These are phyloP conservation scores for Fregetta grallaria DNA, from an alignment of 2,113 vertebrate species.

Conservation along the genomic window DNA sequence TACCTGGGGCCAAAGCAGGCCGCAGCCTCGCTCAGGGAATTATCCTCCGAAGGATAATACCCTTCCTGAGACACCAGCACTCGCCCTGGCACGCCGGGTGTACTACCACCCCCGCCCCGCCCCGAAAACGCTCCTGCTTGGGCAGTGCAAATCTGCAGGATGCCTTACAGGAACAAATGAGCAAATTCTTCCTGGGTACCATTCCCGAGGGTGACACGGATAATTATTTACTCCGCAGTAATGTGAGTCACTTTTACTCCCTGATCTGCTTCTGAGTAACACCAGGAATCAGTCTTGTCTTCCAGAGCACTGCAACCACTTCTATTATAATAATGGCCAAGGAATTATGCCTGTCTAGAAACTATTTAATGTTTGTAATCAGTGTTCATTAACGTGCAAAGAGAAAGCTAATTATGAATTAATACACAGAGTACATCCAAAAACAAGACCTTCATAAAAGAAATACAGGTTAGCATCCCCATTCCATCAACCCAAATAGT, in stretches of 20 bases:
- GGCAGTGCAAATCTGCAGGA: background rate
- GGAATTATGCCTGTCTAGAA: background rate
- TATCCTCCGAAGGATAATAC: too few species aligned
- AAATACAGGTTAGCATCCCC: background rate
- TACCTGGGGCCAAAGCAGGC: background rate
- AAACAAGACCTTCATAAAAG: background rate
- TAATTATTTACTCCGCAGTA: background rate
- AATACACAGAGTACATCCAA: background rate
- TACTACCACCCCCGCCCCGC: background rate
- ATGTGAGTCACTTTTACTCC: background rate
- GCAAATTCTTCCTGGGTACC: background rate
- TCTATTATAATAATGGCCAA: background rate
- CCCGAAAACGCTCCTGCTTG: background rate
- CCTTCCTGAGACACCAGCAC: too few species aligned
- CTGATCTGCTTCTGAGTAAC: background rate
- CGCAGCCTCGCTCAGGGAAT: background rate
- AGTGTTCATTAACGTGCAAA: background rate
- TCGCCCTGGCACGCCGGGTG: fast-evolving
- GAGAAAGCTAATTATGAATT: background rate
- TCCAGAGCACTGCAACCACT: background rate
- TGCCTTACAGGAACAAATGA: background rate
- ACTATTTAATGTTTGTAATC: background rate
- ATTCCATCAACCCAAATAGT: background rate
- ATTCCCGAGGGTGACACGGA: background rate
- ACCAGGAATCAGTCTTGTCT: background rate